Percentiles rank a stretch among this genome's conserved stretches.
Conservation (phyloP, 2,797 vertebrate genomes). For the Hybognathus amarus region DNA sequence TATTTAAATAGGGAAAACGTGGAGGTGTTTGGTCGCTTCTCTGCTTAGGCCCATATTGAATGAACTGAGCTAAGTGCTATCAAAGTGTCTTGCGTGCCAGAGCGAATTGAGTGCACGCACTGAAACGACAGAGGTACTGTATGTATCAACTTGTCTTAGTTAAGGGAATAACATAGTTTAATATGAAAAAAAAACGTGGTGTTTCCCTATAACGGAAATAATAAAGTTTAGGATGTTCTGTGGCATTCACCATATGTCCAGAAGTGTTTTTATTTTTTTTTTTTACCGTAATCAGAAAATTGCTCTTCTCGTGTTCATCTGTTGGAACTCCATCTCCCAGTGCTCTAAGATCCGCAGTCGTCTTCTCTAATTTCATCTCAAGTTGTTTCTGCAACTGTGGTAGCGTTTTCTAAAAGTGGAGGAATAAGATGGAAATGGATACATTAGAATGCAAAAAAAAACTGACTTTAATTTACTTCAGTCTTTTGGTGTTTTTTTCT, state of each 20-base stretch:
- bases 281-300: slow-evolving; percentile 55
- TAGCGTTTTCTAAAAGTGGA: slow-evolving; percentile 41
- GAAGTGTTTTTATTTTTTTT: slow-evolving; percentile 43
- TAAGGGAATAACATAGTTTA: too few species aligned
- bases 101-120: too few species aligned
- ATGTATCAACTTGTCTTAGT: too few species aligned
- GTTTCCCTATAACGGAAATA: too few species aligned
- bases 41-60: too few species aligned
- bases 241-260: background rate
- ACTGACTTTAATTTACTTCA: background rate
- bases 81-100: too few species aligned
- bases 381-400: slow-evolving; percentile 57
- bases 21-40: too few species aligned
- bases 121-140: too few species aligned
- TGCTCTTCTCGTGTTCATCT: slow-evolving; percentile 28
- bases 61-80: too few species aligned
- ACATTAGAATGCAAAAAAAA: background rate
- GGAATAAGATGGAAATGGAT: background rate
- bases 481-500: background rate
- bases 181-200: too few species aligned
- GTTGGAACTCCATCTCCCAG: slow-evolving; percentile 58
- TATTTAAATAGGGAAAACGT: too few species aligned
- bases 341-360: slow-evolving; percentile 23
- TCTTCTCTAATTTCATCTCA: slow-evolving; percentile 45
- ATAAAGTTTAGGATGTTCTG: background rate